Evolutionary conservation across 2,888 invertebrate genomes (phyloP), one percentile per base, ranked within the genome.

Genomic region (Choristoneura rosaceana): DNA sequence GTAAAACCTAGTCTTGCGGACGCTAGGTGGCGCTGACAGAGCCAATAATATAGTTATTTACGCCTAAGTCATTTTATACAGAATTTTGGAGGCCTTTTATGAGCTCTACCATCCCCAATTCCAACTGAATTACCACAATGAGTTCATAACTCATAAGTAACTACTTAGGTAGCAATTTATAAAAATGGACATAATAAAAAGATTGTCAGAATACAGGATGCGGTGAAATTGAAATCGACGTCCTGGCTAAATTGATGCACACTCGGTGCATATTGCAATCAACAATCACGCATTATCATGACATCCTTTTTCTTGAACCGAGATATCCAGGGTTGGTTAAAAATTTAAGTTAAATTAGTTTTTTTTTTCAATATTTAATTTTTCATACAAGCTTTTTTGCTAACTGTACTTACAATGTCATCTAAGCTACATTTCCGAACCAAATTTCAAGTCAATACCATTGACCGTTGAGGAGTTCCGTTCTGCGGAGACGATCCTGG

Each of bases 161-260:
- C 17, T 60, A 60, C 34, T 60, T 34, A 38, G n/a, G 38, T 60
- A 38, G 34, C 38, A 15, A 60, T 38, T 60, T 60, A 34, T 60
- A 60, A 38, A 60, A 34, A 82, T 83, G 77, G 82, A 76, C 77
- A 85, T 86, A 87, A 87, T 83, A 86, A 86, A 79, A 87, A 85
- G 87, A 88, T 87, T 85, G 86, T 86, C 87, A 88, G 90, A 92
- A 91, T 90, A 87, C 90, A 92, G 92, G 93, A 93, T 92, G 92
- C 85, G 84, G 84, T 89, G 89, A 90, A 93, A 93, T 93, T 93
- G 90, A 90, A 90, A 90, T 90, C 90, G 92, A 90, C 92, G 88
- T 88, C 85, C 87, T 86, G 85, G 81, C 81, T 90, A 84, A 91
- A 90, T 90, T 91, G 87, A 87, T 86, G 87, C 86, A 88, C 87